Evolutionary conservation across 2,797 vertebrate species (phyloP).

Genomic region (Malurus splendens): DNA sequence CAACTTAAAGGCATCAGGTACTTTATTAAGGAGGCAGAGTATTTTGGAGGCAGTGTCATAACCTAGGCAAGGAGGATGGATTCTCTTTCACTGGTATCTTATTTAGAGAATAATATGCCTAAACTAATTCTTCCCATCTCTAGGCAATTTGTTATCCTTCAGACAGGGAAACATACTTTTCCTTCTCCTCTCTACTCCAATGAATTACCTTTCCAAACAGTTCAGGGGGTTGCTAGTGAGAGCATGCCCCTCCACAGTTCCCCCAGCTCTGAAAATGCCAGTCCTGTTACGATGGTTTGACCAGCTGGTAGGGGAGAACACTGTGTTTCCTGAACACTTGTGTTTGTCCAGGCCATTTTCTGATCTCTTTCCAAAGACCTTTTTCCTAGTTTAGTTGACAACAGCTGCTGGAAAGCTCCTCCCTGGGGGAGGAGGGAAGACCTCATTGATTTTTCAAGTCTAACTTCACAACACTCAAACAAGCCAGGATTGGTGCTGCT

Average conservation of each 20-base stretch:
- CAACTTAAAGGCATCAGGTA: background rate
- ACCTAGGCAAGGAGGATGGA: background rate
- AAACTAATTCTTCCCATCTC: background rate
- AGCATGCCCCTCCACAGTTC: fast-evolving
- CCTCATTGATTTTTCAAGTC: background rate
- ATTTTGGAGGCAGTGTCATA: background rate
- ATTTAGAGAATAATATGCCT: background rate
- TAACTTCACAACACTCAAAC: background rate
- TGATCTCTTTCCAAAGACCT: conserved; percentile 7
- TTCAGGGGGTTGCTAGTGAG: background rate
- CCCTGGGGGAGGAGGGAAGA: background rate
- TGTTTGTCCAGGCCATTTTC: background rate
- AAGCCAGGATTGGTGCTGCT: background rate
- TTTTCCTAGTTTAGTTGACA: background rate
- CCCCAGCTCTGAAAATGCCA: background rate
- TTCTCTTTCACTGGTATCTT: background rate
- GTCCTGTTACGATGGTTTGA: fast-evolving
- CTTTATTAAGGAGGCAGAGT: background rate
- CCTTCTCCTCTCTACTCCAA: background rate
- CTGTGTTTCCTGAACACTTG: background rate
- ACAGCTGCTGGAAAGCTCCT: conserved; percentile 9
- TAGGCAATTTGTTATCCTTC: background rate
- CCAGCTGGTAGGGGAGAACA: background rate
- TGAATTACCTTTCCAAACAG: background rate
- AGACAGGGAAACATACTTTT: background rate